Conservation (phyloP, 1,140 invertebrate species). For the Diuraphis noxia region DNA sequence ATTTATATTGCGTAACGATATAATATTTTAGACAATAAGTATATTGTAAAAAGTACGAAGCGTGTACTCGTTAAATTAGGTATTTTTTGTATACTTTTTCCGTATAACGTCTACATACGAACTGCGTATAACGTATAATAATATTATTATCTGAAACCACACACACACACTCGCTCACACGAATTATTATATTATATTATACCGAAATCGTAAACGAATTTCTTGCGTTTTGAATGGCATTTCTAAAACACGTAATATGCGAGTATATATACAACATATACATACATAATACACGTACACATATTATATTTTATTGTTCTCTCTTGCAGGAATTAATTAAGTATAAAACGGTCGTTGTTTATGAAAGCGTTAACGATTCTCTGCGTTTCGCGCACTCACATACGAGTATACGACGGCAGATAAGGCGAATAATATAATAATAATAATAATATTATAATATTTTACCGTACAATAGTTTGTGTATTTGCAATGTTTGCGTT, state of each 20-base stretch:
- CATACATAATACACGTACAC: background rate
- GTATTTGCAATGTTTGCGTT: no score
- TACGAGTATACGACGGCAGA: background rate
- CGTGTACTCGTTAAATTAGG: background rate
- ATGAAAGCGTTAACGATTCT: slow-evolving; percentile 51
- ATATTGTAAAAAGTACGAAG: background rate
- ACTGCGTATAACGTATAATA: background rate
- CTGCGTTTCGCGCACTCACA: slow-evolving; percentile 18
- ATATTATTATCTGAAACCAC: background rate
- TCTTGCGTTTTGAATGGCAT: slow-evolving; percentile 38
- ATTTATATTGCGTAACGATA: slow-evolving; percentile 6
- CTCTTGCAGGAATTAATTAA: slow-evolving; percentile 49
- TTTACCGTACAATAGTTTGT: slow-evolving; percentile 36
- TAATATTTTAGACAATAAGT: background rate
- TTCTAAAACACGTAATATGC: slow-evolving; percentile 42
- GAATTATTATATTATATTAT: background rate
- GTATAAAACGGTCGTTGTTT: slow-evolving; percentile 53
- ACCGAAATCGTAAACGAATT: slow-evolving; percentile 35
- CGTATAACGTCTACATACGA: background rate
- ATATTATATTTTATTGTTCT: slow-evolving; percentile 48
- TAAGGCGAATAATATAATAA: slow-evolving; percentile 2
- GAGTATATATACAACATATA: background rate
- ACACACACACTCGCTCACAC: background rate
- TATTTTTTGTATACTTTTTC: background rate
- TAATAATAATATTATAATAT: background rate